Conservation (phyloP, 2,797 vertebrate genomes). For the Scomberomorus guttatus region DNA sequence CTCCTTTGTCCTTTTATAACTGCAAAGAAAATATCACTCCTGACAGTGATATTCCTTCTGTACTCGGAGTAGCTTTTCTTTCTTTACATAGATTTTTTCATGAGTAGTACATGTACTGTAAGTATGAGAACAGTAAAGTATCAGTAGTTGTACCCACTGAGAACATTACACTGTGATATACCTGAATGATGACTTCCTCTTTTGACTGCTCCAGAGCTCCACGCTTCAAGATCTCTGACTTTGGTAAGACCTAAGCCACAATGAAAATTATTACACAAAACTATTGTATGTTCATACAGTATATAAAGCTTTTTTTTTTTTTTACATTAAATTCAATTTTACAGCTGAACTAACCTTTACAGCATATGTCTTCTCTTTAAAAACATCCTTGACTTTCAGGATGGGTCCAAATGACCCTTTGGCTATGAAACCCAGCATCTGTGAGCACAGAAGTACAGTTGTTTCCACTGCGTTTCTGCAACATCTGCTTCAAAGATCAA, state of each 20-base stretch:
- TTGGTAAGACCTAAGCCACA: slow-evolving; percentile 87
- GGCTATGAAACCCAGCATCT: slow-evolving; percentile 88
- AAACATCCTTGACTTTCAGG: slow-evolving; percentile 88
- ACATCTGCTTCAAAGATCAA: neutral
- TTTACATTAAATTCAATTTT: no score
- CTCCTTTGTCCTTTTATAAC: neutral
- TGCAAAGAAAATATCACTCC: neutral
- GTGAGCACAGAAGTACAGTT: slow-evolving; percentile 28
- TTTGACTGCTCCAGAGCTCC: slow-evolving; percentile 90
- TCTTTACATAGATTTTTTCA: neutral
- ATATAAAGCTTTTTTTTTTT: neutral
- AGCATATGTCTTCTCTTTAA: slow-evolving; percentile 86
- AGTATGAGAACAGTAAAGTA: neutral
- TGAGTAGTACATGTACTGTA: neutral
- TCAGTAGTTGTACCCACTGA: neutral
- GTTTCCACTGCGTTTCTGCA: neutral
- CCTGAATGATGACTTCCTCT: slow-evolving; percentile 94
- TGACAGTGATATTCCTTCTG: no score
- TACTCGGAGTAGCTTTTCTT: neutral
- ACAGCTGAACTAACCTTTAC: slow-evolving; percentile 86
- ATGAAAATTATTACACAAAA: neutral
- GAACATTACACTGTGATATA: slow-evolving; percentile 40
- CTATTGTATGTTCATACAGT: neutral
- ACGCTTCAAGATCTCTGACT: slow-evolving; percentile 87
- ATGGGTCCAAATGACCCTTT: slow-evolving; percentile 93